A percentile compares a stretch with the other conserved stretches of the same genome.
Conservation (phyloP, 2,888 invertebrate genomes). For the Drosophila infuscata region DNA sequence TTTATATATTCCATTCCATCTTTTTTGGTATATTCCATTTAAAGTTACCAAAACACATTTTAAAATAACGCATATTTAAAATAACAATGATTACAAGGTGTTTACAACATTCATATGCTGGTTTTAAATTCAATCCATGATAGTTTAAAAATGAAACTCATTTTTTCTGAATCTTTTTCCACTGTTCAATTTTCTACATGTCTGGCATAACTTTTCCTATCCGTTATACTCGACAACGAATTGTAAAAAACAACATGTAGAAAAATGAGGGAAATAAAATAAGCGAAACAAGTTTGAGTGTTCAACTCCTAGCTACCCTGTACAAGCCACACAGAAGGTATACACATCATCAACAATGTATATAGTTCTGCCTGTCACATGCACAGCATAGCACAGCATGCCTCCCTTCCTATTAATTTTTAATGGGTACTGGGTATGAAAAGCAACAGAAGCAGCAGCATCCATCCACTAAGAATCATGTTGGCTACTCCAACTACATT, state of each 20-base stretch:
- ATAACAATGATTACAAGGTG: background rate
- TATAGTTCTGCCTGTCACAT: background rate
- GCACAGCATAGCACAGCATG: background rate
- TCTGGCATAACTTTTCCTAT: conserved; percentile 63
- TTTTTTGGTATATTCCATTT: background rate
- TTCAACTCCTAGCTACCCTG: background rate
- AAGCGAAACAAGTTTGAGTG: conserved; percentile 22
- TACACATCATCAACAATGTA: background rate
- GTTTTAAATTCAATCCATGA: background rate
- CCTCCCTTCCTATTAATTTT: background rate
- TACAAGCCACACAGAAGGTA: background rate
- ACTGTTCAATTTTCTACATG: conserved; percentile 53
- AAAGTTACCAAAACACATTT: background rate
- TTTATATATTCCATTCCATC: background rate
- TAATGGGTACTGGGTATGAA: conserved; percentile 11
- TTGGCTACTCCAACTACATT: conserved; percentile 25
- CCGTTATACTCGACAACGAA: conserved; percentile 63
- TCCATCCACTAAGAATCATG: conserved; percentile 45
- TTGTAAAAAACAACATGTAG: conserved; percentile 58
- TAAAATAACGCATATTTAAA: background rate
- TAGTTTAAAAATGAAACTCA: background rate
- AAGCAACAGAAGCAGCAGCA: conserved; percentile 28
- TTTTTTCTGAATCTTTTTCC: conserved; percentile 18
- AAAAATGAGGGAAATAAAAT: conserved; percentile 53
- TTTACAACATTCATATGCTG: background rate